Percentiles rank a stretch among this genome's conserved stretches.
Conservation (phyloP, 1,140 invertebrate genomes). For the Diuraphis noxia region DNA sequence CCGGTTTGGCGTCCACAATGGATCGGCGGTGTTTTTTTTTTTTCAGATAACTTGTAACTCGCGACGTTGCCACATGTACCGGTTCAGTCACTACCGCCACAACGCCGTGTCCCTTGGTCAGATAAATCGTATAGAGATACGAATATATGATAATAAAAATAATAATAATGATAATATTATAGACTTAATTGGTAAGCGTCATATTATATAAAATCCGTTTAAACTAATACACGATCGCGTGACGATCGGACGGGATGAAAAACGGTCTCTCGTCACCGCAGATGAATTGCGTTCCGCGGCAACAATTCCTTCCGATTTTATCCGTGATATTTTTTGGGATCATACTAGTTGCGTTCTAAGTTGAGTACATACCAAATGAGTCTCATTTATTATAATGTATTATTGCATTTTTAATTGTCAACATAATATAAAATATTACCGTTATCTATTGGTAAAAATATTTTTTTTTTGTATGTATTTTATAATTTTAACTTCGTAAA, state of each 20-base stretch:
- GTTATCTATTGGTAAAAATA: too few species aligned
- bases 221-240: neutral
- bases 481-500: too few species aligned
- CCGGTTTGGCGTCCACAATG: constrained; percentile 35
- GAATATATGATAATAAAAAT: neutral
- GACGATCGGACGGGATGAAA: neutral
- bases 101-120: constrained; percentile 20
- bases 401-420: too few species aligned
- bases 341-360: too few species aligned
- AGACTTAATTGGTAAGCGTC: too few species aligned
- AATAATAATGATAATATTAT: neutral
- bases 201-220: neutral
- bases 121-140: neutral
- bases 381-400: too few species aligned
- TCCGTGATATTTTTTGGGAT: too few species aligned
- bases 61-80: constrained; percentile 40
- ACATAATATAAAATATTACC: too few species aligned
- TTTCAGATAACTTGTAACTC: constrained; percentile 42
- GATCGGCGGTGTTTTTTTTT: constrained; percentile 41
- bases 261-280: neutral
- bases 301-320: too few species aligned
- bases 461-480: too few species aligned
- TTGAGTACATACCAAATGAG: too few species aligned
- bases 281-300: too few species aligned
- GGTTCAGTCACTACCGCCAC: neutral